Conservation (phyloP, 92 coral and sea anemone genomes). For the Diadumene lineata region DNA sequence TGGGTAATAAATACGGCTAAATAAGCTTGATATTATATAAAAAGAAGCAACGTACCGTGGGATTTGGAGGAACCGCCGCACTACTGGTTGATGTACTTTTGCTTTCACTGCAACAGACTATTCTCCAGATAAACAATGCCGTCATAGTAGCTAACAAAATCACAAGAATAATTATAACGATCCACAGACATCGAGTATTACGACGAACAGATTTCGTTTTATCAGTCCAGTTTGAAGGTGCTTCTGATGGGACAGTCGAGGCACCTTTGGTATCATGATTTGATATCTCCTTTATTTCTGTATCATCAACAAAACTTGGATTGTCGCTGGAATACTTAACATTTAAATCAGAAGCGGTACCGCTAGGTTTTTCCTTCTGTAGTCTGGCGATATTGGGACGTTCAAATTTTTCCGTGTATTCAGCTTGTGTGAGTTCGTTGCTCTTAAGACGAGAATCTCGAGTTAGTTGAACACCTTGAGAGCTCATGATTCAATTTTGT, state of each 20-base stretch:
- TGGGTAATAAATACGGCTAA: too few species aligned
- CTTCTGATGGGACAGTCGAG: background rate
- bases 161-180: conserved; percentile 6
- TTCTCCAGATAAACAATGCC: conserved; percentile 29
- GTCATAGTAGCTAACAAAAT: conserved; percentile 22
- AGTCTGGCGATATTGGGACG: background rate
- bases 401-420: background rate
- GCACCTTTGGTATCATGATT: too few species aligned
- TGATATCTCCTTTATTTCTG: background rate
- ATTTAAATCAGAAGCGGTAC: background rate
- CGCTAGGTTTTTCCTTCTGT: background rate
- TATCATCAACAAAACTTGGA: conserved; percentile 1
- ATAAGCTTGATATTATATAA: too few species aligned
- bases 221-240: background rate
- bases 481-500: background rate
- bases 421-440: background rate
- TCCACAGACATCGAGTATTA: conserved; percentile 5
- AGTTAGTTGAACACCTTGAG: background rate
- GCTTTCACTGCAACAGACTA: conserved; percentile 20
- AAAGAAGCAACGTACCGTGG: too few species aligned
- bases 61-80: too few species aligned
- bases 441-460: background rate
- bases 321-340: background rate
- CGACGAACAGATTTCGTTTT: background rate
- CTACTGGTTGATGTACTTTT: background rate